Conservation (phyloP, 1,140 invertebrate species). For the Cotesia glomerata region DNA sequence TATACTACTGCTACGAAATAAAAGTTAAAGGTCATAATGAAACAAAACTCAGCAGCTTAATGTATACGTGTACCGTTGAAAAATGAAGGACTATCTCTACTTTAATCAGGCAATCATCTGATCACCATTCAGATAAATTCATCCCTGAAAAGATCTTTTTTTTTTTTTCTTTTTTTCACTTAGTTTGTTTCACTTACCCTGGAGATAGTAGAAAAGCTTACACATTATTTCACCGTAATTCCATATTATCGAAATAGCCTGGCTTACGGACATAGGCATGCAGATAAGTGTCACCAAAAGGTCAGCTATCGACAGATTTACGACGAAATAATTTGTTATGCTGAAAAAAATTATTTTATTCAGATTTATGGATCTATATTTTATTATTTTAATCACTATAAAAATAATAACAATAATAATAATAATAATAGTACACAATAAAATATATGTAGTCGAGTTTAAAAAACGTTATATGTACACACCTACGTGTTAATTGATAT, state of each 20-base stretch:
- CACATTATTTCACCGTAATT: conserved; percentile 74
- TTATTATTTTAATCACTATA: too few species aligned
- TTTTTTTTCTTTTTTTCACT: background rate
- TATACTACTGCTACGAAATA: background rate
- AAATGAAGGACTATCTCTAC: too few species aligned
- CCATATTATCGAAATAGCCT: conserved; percentile 74
- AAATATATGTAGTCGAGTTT: too few species aligned
- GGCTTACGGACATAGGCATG: conserved; percentile 78
- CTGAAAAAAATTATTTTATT: conserved; percentile 63
- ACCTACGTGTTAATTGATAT: too few species aligned
- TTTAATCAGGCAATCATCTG: background rate
- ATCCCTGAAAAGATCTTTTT: background rate
- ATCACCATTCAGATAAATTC: background rate
- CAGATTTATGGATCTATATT: too few species aligned
- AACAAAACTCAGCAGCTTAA: background rate
- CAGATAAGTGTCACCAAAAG: conserved; percentile 82
- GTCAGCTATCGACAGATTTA: conserved; percentile 88
- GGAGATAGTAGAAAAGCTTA: conserved; percentile 75
- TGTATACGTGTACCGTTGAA: background rate
- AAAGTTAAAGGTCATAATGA: background rate
- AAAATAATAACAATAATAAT: too few species aligned
- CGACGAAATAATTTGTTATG: conserved; percentile 89
- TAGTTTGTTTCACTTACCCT: conserved; percentile 66
- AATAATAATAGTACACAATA: too few species aligned
- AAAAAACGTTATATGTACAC: too few species aligned